Percentiles rank a stretch among this genome's conserved stretches.
phyloP scores from a whole-genome alignment of 2,888 invertebrate species.

The Mechanitis mazaeus region DNA sequence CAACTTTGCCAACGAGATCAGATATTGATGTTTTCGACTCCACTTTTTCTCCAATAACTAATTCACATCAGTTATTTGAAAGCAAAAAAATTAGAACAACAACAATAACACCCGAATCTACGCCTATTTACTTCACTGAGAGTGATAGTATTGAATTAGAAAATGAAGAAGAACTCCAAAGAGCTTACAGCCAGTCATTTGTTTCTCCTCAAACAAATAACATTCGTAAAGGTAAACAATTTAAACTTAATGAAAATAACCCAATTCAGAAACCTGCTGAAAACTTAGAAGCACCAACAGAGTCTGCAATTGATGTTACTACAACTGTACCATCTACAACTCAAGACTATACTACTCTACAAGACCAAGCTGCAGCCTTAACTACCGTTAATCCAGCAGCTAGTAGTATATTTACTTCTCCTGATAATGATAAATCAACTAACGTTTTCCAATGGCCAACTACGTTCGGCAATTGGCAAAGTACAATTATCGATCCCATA shows the following conservation, averaged over 20 bases:
- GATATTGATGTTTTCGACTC: slow-evolving; percentile 55
- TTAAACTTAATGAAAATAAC: slow-evolving; percentile 46
- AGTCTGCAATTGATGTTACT: slow-evolving; percentile 47
- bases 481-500: slow-evolving; percentile 81
- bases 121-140: slow-evolving; percentile 61
- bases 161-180: slow-evolving; percentile 80
- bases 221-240: slow-evolving; percentile 60
- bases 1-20: slow-evolving; percentile 66
- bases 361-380: slow-evolving; percentile 44
- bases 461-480: slow-evolving; percentile 77
- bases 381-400: slow-evolving; percentile 48
- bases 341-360: slow-evolving; percentile 45
- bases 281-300: slow-evolving; percentile 63
- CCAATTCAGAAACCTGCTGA: slow-evolving; percentile 55
- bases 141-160: slow-evolving; percentile 66
- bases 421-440: slow-evolving; percentile 62
- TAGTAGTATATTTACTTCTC: slow-evolving; percentile 57
- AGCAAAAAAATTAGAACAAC: slow-evolving; percentile 59
- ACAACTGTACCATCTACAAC: slow-evolving; percentile 48
- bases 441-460: slow-evolving; percentile 70
- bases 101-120: slow-evolving; percentile 48
- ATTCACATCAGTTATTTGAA: slow-evolving; percentile 54
- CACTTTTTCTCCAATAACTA: slow-evolving; percentile 46
- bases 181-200: slow-evolving; percentile 83
- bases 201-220: slow-evolving; percentile 75